These are phyloP conservation scores for Menidia beryllina DNA, from an alignment of 2,113 vertebrate species.

Conservation along the genomic window DNA sequence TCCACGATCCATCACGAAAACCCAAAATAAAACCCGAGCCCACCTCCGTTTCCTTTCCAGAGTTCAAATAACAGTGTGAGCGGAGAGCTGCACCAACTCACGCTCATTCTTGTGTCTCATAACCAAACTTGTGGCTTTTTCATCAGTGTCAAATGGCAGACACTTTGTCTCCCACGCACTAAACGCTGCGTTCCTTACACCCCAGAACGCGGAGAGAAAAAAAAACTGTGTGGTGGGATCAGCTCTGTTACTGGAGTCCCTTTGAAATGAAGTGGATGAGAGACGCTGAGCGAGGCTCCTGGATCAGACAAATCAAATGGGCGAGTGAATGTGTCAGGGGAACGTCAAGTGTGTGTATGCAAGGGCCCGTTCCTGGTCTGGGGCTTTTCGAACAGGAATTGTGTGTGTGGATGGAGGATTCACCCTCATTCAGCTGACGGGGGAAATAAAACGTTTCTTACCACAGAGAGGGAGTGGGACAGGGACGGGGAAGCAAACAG, in stretches of 20 bases:
- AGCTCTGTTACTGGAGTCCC: conserved; percentile 17
- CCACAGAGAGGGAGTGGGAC: conserved; percentile 34
- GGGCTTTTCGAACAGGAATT: conserved; percentile 65
- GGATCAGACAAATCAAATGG: conserved; percentile 4
- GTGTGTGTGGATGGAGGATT: conserved; percentile 60
- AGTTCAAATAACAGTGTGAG: conserved; percentile 59
- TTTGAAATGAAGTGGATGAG: conserved; percentile 38
- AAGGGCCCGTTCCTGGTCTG: conserved; percentile 34
- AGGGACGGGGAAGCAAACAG: conserved; percentile 17
- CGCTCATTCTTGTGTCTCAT: conserved; percentile 47
- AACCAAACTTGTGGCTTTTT: conserved; percentile 70
- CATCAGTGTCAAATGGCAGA: conserved; percentile 68
- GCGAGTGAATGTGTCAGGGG: conserved; percentile 22
- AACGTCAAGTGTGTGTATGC: conserved; percentile 37
- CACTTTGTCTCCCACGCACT: conserved; percentile 24
- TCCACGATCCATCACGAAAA: conserved; percentile 63
- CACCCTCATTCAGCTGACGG: conserved; percentile 57
- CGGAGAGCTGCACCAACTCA: conserved; percentile 35
- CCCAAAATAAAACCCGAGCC: conserved; percentile 53
- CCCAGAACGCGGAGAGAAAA: conserved; percentile 1
- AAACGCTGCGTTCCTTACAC: conserved; percentile 6
- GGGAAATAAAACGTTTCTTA: conserved; percentile 71
- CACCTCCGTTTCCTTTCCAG: conserved; percentile 58
- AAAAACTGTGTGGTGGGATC: conserved; percentile 35
- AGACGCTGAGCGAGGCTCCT: conserved; percentile 3